Evolutionary conservation across 2,113 vertebrate species (phyloP).

Genomic region (Misgurnus anguillicaudatus): DNA sequence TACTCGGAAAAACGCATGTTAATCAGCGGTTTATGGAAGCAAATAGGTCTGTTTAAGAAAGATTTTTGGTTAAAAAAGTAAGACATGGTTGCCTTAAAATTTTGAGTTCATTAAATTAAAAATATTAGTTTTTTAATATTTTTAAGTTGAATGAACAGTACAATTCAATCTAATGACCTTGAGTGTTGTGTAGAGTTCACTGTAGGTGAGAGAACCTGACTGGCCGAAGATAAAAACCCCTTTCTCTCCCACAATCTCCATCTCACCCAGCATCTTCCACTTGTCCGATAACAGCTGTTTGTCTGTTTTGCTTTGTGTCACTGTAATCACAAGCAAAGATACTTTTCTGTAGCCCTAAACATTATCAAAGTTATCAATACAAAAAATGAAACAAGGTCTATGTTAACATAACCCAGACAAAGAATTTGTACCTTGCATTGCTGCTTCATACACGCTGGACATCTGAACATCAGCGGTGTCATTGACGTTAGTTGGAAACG

Average conservation of each 20-base stretch:
- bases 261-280: slow-evolving; percentile 79
- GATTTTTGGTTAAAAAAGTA: no score
- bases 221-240: slow-evolving; percentile 83
- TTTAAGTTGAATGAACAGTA: not conserved
- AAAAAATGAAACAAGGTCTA: no score
- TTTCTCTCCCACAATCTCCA: slow-evolving; percentile 84
- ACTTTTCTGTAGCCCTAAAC: not conserved
- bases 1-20: slow-evolving; percentile 54
- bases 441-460: slow-evolving; percentile 76
- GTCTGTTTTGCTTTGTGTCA: slow-evolving; percentile 63
- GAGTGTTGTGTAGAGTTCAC: slow-evolving; percentile 81
- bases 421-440: slow-evolving; percentile 70
- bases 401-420: not conserved
- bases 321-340: slow-evolving; percentile 58
- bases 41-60: no score
- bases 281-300: slow-evolving; percentile 73
- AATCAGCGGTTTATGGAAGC: no score
- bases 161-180: slow-evolving; percentile 75
- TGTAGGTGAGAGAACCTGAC: slow-evolving; percentile 83
- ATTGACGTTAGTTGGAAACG: slow-evolving; percentile 79
- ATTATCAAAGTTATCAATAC: not conserved
- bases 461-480: slow-evolving; percentile 88
- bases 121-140: no score
- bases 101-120: no score
- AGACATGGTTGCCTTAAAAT: no score